Percentiles rank a stretch among this genome's conserved stretches.
These are phyloP conservation scores for Karalla daura DNA, from an alignment of 2,797 vertebrate species.

Conservation along the genomic window DNA sequence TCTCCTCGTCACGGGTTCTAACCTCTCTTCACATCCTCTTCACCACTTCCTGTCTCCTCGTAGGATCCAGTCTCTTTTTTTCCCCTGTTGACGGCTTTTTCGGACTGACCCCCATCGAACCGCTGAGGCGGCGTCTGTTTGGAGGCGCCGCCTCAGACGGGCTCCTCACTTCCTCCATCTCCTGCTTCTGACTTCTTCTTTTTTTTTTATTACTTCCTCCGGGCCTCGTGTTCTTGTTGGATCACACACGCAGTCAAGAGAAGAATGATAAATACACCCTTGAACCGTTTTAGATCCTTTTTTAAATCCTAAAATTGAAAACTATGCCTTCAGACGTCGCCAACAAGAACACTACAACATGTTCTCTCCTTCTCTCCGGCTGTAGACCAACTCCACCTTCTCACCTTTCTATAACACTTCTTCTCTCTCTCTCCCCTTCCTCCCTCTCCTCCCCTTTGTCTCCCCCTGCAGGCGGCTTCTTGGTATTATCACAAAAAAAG, in stretches of 20 bases:
- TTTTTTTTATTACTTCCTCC: slow-evolving; percentile 45
- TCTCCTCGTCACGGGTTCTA: slow-evolving; percentile 6
- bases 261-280: too few relatives aligned
- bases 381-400: slow-evolving; percentile 21
- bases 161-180: slow-evolving; percentile 27
- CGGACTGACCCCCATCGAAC: slow-evolving; percentile 4
- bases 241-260: neutral
- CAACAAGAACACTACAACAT: slow-evolving; percentile 65
- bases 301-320: too few relatives aligned
- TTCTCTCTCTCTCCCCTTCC: neutral
- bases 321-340: too few relatives aligned
- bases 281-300: too few relatives aligned
- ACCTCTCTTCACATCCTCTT: slow-evolving; percentile 17
- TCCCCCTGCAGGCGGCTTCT: slow-evolving; percentile 93
- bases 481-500: slow-evolving; percentile 99
- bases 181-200: slow-evolving; percentile 40
- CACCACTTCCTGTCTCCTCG: slow-evolving; percentile 42
- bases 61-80: slow-evolving; percentile 54
- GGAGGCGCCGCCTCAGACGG: slow-evolving; percentile 44
- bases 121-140: neutral
- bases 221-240: slow-evolving; percentile 74
- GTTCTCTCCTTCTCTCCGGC: slow-evolving; percentile 18
- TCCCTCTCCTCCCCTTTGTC: slow-evolving; percentile 42
- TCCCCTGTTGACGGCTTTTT: slow-evolving; percentile 31
- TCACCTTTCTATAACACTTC: slow-evolving; percentile 12